phyloP scores from a whole-genome alignment of 2,113 vertebrate species.

The Myocastor coypus region DNA sequence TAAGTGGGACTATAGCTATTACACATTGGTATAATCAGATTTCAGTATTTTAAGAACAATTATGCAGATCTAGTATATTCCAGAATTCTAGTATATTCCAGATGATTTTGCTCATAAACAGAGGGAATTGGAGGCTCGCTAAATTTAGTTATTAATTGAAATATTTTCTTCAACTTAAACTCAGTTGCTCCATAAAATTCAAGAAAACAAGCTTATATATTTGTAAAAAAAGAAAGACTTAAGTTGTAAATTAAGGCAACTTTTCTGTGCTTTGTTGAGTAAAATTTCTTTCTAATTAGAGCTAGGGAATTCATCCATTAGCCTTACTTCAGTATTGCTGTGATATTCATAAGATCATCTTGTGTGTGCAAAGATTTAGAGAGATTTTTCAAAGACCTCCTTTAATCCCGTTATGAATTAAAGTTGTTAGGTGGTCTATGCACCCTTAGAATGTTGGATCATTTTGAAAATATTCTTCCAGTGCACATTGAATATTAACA shows the following conservation, averaged over 20 bases:
- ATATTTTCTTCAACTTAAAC: slow-evolving; percentile 32
- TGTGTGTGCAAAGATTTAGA: neutral
- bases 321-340: neutral
- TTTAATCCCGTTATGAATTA: slow-evolving; percentile 1
- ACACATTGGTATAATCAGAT: neutral
- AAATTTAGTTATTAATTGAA: neutral
- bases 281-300: slow-evolving; percentile 47
- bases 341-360: neutral
- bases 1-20: neutral
- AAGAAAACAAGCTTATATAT: neutral
- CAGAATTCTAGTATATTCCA: neutral
- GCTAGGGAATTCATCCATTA: neutral
- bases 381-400: slow-evolving; percentile 56
- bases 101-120: neutral
- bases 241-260: neutral
- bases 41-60: neutral
- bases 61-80: neutral
- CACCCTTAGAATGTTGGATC: neutral
- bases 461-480: slow-evolving; percentile 42
- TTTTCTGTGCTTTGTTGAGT: neutral
- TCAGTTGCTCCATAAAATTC: neutral
- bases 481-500: slow-evolving; percentile 21
- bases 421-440: neutral
- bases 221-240: neutral
- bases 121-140: neutral